These are phyloP conservation scores for Cavia aperea DNA, from an alignment of 2,113 vertebrate species.

Conservation along the genomic window DNA sequence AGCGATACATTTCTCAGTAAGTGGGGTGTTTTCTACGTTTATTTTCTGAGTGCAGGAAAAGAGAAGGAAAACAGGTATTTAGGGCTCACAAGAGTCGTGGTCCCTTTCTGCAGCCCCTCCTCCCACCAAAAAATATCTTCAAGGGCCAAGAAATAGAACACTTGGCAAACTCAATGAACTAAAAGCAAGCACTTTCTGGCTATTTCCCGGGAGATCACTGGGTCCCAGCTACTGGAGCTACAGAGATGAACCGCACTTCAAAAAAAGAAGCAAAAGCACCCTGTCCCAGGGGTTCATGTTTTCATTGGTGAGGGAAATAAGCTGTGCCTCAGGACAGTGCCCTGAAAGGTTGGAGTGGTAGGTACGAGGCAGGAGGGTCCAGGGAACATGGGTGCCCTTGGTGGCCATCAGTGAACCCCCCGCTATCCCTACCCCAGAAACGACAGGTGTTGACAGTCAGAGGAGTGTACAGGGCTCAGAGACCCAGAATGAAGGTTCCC, in stretches of 20 bases:
- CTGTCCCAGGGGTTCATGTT: background rate
- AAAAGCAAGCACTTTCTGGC: background rate
- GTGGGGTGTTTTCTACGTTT: background rate
- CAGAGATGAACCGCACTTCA: background rate
- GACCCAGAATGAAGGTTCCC: background rate
- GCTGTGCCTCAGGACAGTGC: background rate
- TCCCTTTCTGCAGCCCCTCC: background rate
- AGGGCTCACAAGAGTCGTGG: background rate
- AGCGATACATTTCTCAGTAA: background rate
- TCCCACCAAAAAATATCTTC: background rate
- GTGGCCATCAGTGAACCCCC: background rate
- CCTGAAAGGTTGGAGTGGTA: accelerated
- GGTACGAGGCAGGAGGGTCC: no score
- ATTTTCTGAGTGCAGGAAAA: background rate
- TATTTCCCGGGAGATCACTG: background rate
- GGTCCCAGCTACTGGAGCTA: background rate
- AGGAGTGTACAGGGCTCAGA: background rate
- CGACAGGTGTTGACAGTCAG: background rate
- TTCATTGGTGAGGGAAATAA: background rate
- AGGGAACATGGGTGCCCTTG: no score
- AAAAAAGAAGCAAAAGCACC: background rate
- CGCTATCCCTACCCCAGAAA: background rate
- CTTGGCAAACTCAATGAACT: background rate
- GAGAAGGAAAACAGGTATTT: background rate
- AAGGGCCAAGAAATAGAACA: background rate